Evolutionary conservation across 2,797 vertebrate genomes (phyloP).

Genomic region (Nannoperca australis): DNA sequence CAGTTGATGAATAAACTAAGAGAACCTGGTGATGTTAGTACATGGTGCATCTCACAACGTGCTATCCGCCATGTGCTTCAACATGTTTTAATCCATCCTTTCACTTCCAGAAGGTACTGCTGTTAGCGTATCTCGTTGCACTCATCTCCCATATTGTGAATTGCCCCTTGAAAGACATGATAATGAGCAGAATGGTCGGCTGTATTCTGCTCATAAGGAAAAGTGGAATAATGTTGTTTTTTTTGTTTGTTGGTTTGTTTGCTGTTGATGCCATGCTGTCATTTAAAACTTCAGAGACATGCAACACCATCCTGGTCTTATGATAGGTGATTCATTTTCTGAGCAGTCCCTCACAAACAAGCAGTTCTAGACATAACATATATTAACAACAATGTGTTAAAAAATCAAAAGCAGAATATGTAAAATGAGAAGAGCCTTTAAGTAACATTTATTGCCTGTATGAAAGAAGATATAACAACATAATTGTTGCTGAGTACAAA

Average conservation of each 20-base stretch:
- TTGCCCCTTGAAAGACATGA: constrained; percentile 22
- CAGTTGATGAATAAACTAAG: constrained; percentile 27
- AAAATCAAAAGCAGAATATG: background rate
- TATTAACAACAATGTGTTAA: background rate
- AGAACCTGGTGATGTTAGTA: background rate
- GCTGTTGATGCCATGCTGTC: background rate
- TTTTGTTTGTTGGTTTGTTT: background rate
- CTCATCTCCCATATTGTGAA: constrained; percentile 7
- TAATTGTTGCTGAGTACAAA: background rate
- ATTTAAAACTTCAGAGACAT: background rate
- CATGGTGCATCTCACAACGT: background rate
- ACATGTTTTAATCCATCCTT: constrained; percentile 19
- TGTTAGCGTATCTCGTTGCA: background rate
- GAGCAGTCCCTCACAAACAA: background rate
- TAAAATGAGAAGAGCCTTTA: background rate
- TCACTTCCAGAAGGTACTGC: background rate
- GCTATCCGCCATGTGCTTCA: constrained; percentile 3
- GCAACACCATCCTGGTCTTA: background rate
- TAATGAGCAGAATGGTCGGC: background rate
- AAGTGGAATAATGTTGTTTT: background rate
- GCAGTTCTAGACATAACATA: background rate
- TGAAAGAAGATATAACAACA: background rate
- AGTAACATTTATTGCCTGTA: background rate
- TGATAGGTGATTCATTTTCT: background rate
- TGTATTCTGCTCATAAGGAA: constrained; percentile 9